phyloP scores from a whole-genome alignment of 2,888 invertebrate species.

The Orthosia incerta region DNA sequence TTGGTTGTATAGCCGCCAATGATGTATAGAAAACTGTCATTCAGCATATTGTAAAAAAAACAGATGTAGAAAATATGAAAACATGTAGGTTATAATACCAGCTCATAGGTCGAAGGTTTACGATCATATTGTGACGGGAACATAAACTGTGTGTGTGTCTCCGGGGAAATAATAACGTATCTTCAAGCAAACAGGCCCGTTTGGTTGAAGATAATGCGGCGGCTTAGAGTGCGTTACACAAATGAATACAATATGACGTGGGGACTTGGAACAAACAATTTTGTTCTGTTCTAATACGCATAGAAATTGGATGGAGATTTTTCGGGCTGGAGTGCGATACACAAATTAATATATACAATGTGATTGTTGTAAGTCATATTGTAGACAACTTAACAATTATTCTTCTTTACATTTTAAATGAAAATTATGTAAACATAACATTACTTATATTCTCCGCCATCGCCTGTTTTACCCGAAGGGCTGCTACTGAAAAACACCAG shows the following conservation, averaged over 20 bases:
- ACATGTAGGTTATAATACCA: constrained; percentile 22
- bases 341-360: too few species aligned
- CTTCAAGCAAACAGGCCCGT: constrained; percentile 18
- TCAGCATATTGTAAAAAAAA: not conserved
- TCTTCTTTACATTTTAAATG: too few species aligned
- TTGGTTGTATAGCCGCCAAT: not conserved
- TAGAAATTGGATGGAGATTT: not conserved
- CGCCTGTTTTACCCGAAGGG: too few species aligned
- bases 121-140: constrained; percentile 11
- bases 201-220: constrained; percentile 23
- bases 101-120: constrained; percentile 25
- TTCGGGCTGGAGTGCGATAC: too few species aligned
- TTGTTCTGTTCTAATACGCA: not conserved
- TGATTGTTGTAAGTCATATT: too few species aligned
- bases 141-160: constrained; percentile 46
- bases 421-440: too few species aligned
- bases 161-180: constrained; percentile 46
- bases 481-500: too few species aligned
- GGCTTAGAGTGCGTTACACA: constrained; percentile 35
- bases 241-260: constrained; percentile 22
- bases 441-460: too few species aligned
- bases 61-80: constrained; percentile 3
- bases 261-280: not conserved
- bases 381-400: too few species aligned
- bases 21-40: too few species aligned